These are phyloP conservation scores for Caretta caretta DNA, from an alignment of 2,113 vertebrate species.

Conservation along the genomic window DNA sequence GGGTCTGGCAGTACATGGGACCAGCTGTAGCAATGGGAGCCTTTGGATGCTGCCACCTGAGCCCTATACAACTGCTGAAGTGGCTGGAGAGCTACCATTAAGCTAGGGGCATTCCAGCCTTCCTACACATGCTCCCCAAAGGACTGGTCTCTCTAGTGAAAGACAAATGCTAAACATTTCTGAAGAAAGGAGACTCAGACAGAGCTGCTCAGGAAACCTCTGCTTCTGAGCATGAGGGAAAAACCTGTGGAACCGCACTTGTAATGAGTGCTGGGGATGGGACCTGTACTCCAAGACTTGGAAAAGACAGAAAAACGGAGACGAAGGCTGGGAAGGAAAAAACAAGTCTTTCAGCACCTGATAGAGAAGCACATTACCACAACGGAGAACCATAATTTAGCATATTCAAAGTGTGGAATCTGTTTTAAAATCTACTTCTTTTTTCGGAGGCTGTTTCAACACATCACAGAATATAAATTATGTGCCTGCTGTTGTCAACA, in stretches of 20 bases:
- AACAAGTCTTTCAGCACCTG: neutral
- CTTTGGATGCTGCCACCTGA: neutral
- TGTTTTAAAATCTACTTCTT: neutral
- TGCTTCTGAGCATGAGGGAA: neutral
- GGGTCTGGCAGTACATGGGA: neutral
- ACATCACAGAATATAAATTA: neutral
- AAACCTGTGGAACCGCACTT: neutral
- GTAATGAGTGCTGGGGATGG: neutral
- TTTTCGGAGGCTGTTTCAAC: neutral
- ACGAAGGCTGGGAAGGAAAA: neutral
- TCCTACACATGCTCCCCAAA: neutral
- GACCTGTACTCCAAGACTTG: neutral
- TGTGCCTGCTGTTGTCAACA: neutral
- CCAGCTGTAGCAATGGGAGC: neutral
- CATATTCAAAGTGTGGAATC: neutral
- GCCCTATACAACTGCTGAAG: neutral
- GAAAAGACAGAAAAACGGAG: neutral
- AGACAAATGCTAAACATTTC: conserved; percentile 16
- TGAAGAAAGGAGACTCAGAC: neutral
- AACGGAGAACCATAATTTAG: conserved; percentile 24
- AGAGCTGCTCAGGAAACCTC: neutral
- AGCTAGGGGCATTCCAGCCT: neutral
- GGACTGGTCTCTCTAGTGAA: neutral
- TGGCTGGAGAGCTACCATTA: neutral
- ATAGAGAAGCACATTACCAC: conserved; percentile 1